Percentiles rank a stretch among this genome's conserved stretches.
Evolutionary conservation across 2,113 vertebrate species (phyloP).

Genomic region (Scomber colias): DNA sequence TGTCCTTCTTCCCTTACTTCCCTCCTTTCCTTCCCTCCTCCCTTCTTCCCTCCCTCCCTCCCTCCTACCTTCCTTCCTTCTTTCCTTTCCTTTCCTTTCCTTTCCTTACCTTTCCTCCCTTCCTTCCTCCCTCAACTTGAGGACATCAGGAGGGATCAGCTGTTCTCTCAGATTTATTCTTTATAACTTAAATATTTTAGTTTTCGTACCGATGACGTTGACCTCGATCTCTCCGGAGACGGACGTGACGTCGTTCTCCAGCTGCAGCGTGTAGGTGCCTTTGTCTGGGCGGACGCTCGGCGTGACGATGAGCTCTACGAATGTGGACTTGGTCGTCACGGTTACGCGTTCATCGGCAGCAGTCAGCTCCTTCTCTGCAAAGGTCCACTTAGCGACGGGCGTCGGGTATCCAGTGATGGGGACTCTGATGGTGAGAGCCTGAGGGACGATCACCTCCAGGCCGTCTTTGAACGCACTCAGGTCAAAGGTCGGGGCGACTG

Average conservation of each 20-base stretch:
- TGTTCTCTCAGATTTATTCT: too few species aligned
- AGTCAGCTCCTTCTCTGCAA: constrained; percentile 89
- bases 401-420: constrained; percentile 94
- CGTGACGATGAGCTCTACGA: constrained; percentile 89
- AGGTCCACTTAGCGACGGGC: constrained; percentile 91
- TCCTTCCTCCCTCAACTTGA: too few species aligned
- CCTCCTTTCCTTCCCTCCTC: too few species aligned
- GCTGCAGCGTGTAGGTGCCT: constrained; percentile 90
- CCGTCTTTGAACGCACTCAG: constrained; percentile 95
- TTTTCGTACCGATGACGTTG: constrained; percentile 97
- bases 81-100: too few species aligned
- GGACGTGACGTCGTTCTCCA: constrained; percentile 92
- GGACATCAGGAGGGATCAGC: too few species aligned
- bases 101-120: too few species aligned
- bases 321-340: constrained; percentile 89
- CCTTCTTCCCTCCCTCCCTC: too few species aligned
- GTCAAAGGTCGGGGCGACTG: constrained; percentile 93
- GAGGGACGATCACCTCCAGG: constrained; percentile 95
- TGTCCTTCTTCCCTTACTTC: too few species aligned
- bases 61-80: too few species aligned
- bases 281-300: constrained; percentile 97
- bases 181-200: too few species aligned
- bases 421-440: constrained; percentile 92
- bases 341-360: constrained; percentile 86
- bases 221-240: constrained; percentile 96